Evolutionary conservation across 92 coral and sea anemone species (phyloP).

Genomic region (Umimayanthus kanabou): DNA sequence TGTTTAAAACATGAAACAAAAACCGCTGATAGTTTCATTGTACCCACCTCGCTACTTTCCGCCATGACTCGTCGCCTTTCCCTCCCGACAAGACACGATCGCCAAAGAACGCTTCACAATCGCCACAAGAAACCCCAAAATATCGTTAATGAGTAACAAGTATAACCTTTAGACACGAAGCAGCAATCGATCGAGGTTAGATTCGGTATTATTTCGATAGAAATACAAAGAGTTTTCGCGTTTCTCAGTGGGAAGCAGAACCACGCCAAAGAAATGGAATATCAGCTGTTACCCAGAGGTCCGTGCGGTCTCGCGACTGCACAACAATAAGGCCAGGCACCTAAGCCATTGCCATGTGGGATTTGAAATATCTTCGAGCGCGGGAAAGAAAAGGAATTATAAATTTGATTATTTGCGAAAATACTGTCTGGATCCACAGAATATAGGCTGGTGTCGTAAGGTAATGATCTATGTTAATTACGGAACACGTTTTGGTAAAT

Average conservation of each 20-base stretch:
- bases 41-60: conserved; percentile 44
- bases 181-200: conserved; percentile 22
- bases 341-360: conserved; percentile 24
- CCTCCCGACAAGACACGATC: conserved; percentile 41
- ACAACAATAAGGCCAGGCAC: conserved; percentile 30
- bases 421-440: not conserved
- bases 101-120: not conserved
- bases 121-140: conserved; percentile 3
- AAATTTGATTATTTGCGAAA: too few species aligned
- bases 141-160: not conserved
- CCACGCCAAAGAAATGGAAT: conserved; percentile 34
- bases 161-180: not conserved
- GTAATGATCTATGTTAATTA: not conserved
- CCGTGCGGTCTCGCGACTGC: not conserved
- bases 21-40: conserved; percentile 1
- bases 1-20: conserved; percentile 42
- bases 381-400: not conserved
- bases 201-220: conserved; percentile 8
- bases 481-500: not conserved
- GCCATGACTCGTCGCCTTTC: conserved; percentile 34
- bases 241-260: conserved; percentile 34
- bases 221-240: conserved; percentile 19
- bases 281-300: conserved; percentile 29
- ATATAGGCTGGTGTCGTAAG: not conserved
- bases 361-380: not conserved